Base-by-base conservation (phyloP, 2,888 invertebrate species). In the Syritta pipiens region DNA sequence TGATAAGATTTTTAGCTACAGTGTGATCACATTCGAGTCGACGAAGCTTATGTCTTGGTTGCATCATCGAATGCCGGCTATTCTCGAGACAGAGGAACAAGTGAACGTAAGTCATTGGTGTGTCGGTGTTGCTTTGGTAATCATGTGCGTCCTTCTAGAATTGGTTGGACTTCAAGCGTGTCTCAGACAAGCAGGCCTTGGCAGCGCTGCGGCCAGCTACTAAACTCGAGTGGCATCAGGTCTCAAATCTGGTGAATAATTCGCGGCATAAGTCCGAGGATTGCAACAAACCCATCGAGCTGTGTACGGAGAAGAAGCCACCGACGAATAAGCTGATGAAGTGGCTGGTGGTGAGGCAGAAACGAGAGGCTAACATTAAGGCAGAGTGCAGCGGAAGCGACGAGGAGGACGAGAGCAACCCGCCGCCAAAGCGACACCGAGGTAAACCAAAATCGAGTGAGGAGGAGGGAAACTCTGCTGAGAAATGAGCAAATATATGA, bases 31-130 rank as follows among this genome's bases (percentile, higher is more conserved):
- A 10, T 94, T 93, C 90, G 93, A 93, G 40, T 92, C 95, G 0
- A 93, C 93, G 81, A 87, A 90, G 30, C 90, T 91, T 10, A 86
- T 95, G 81, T 90, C 91, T 26, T 94, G 94, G 93, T 89, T 96
- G 53, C 96, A 96, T 89, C 92, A 95, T 84, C 91, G 96, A 84
- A 93, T 94, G 92, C 96, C 96, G 65, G 94, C 95, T n/a, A 91
- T 96, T 83, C 89, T 96, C 42, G 91, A 92, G 63, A 91, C 90
- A 26, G 92, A 93, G 32, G 89, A 93, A 83, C 91, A 93, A 86
- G 90, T 93, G 81, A 86, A 91, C 83, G 94, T 93, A 84, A 85
- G 88, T 86, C 44, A 6, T 6, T 9, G 1, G 1, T 59, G 12
- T 17, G 3, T 9, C 5, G 2, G 1, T 20, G 22, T n/a, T n/a